phyloP scores from a whole-genome alignment of 2,888 invertebrate genomes.

The Seladonia tumulorum region DNA sequence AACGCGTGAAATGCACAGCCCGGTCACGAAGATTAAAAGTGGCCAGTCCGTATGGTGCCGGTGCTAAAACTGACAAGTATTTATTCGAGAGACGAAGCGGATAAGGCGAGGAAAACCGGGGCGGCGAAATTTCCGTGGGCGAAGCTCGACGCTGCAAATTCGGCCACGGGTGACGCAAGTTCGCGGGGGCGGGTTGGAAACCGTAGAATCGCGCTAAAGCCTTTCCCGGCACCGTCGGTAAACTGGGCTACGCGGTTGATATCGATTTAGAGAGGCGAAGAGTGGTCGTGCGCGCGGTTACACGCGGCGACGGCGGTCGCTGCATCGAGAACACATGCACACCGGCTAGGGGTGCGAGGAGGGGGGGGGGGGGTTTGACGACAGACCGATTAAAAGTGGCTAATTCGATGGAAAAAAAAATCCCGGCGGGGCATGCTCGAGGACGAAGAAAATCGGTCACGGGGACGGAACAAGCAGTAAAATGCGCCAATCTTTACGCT shows the following conservation, averaged over 20 bases:
- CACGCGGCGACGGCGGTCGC: conserved; percentile 24
- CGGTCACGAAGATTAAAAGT: background rate
- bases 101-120: background rate
- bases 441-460: conserved; percentile 33
- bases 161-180: conserved; percentile 7
- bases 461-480: background rate
- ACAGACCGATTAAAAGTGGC: conserved; percentile 57
- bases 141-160: conserved; percentile 8
- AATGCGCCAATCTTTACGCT: background rate
- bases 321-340: conserved; percentile 55
- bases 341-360: conserved; percentile 47
- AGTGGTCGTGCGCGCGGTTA: conserved; percentile 42
- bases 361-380: conserved; percentile 12
- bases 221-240: conserved; percentile 49
- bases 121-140: background rate
- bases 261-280: conserved; percentile 60
- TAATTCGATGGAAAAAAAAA: conserved; percentile 65
- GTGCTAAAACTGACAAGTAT: background rate
- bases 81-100: background rate
- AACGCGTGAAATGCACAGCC: too few species aligned
- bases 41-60: background rate
- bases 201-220: conserved; percentile 57
- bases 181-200: conserved; percentile 58
- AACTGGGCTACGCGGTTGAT: conserved; percentile 65
- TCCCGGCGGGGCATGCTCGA: conserved; percentile 36